Percentiles rank a stretch among this genome's conserved stretches.
Evolutionary conservation across 2,113 vertebrate species (phyloP).

Genomic region (Elephas maximus): DNA sequence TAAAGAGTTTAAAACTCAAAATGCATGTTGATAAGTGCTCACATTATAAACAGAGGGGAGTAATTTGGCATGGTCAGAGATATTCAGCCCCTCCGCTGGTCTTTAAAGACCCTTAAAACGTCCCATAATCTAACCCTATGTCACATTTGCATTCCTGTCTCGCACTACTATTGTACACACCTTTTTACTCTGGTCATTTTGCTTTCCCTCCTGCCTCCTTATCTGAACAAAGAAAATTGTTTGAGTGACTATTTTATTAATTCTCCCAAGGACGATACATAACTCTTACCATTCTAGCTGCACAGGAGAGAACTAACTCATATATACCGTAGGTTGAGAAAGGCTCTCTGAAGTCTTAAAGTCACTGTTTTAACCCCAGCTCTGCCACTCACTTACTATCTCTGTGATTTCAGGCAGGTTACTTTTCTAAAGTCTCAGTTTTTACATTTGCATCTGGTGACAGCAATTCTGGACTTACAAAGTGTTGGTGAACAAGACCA

Average conservation of each 20-base stretch:
- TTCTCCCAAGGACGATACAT: background rate
- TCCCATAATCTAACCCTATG: background rate
- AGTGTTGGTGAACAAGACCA: background rate
- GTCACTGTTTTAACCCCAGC: conserved; percentile 8
- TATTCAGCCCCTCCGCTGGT: background rate
- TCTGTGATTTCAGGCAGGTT: background rate
- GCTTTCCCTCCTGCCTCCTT: background rate
- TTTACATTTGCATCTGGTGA: background rate
- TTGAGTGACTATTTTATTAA: background rate
- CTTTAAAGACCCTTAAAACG: conserved; percentile 10
- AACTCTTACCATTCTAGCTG: background rate
- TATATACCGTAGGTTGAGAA: background rate
- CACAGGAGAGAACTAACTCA: background rate
- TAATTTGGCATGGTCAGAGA: background rate
- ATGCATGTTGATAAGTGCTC: background rate
- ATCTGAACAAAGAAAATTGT: background rate
- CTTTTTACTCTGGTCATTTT: background rate
- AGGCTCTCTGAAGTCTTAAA: conserved; percentile 9
- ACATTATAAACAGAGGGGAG: background rate
- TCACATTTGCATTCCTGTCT: background rate
- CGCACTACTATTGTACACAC: background rate
- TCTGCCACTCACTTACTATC: conserved; percentile 20
- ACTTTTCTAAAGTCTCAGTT: conserved; percentile 11
- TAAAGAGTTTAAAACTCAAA: background rate
- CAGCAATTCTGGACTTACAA: background rate